Conservation (phyloP, 2,797 vertebrate genomes). For the Austrolebias charrua region DNA sequence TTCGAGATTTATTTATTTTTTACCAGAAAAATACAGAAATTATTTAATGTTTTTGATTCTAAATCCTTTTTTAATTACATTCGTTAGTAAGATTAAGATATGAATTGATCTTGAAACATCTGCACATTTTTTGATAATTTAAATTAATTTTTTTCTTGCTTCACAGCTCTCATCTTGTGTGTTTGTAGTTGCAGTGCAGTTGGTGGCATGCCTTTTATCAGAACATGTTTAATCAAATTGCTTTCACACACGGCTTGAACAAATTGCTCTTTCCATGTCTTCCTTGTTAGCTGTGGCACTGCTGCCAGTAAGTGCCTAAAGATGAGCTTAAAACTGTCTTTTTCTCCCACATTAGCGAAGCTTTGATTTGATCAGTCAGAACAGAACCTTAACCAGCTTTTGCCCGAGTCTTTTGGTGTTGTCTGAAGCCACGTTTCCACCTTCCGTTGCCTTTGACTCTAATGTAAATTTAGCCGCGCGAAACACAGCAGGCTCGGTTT, state of each 20-base stretch:
- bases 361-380: slow-evolving; percentile 67
- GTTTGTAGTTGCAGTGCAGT: slow-evolving; percentile 40
- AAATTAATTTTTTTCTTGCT: not conserved
- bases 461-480: slow-evolving; percentile 55
- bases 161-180: slow-evolving; percentile 10
- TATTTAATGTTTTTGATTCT: not conserved
- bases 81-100: not conserved
- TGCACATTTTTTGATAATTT: not conserved
- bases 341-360: slow-evolving; percentile 55
- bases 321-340: slow-evolving; percentile 53
- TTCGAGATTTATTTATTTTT: slow-evolving; percentile 10
- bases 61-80: slow-evolving; percentile 5
- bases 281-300: slow-evolving; percentile 38
- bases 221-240: slow-evolving; percentile 49
- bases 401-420: slow-evolving; percentile 47
- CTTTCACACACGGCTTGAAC: slow-evolving; percentile 36
- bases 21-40: not conserved
- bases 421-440: slow-evolving; percentile 40
- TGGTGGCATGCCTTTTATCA: slow-evolving; percentile 43
- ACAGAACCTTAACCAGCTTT: slow-evolving; percentile 44
- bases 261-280: slow-evolving; percentile 55
- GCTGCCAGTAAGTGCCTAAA: slow-evolving; percentile 63
- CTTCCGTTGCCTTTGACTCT: slow-evolving; percentile 41
- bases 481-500: slow-evolving; percentile 49
- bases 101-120: slow-evolving; percentile 7